A percentile compares a stretch with the other conserved stretches of the same genome.
phyloP scores from a whole-genome alignment of 1,140 invertebrate species.

The Arion vulgaris region DNA sequence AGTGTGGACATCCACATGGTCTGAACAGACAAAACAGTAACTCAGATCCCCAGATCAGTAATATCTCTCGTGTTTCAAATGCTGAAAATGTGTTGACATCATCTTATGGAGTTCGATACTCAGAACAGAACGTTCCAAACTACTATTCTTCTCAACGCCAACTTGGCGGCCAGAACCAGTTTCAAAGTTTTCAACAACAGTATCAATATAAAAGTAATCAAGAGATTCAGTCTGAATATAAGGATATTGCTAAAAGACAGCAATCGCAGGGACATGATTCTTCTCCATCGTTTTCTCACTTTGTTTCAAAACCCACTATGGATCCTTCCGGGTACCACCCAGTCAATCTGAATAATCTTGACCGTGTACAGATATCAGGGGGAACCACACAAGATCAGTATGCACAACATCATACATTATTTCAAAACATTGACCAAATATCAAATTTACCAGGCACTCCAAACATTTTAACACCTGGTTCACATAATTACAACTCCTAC shows the following conservation, averaged over 20 bases:
- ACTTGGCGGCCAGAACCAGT: not conserved
- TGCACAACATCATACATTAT: not conserved
- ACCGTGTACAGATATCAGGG: not conserved
- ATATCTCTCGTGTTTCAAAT: slow-evolving; percentile 49
- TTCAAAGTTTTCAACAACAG: slow-evolving; percentile 15
- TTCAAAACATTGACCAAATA: not conserved
- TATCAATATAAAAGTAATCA: not conserved
- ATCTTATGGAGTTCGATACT: not conserved
- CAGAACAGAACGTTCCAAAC: not conserved
- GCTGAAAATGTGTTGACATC: not conserved
- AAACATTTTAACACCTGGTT: not conserved
- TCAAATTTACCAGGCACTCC: not conserved
- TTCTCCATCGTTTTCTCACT: slow-evolving; percentile 10
- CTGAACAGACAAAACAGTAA: slow-evolving; percentile 73
- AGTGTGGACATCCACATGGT: slow-evolving; percentile 19
- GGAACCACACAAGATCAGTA: not conserved
- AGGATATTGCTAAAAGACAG: slow-evolving; percentile 28
- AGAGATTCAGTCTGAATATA: not conserved
- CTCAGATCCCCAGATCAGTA: slow-evolving; percentile 80
- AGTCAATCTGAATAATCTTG: not conserved
- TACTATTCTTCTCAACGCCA: not conserved
- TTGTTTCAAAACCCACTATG: not conserved
- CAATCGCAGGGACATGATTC: slow-evolving; percentile 60
- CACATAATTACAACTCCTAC: not conserved
- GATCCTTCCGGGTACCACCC: not conserved